Percentiles rank a stretch among this genome's conserved stretches.
These are phyloP conservation scores for Patella depressa DNA, from an alignment of 2,888 invertebrate species.

Conservation along the genomic window DNA sequence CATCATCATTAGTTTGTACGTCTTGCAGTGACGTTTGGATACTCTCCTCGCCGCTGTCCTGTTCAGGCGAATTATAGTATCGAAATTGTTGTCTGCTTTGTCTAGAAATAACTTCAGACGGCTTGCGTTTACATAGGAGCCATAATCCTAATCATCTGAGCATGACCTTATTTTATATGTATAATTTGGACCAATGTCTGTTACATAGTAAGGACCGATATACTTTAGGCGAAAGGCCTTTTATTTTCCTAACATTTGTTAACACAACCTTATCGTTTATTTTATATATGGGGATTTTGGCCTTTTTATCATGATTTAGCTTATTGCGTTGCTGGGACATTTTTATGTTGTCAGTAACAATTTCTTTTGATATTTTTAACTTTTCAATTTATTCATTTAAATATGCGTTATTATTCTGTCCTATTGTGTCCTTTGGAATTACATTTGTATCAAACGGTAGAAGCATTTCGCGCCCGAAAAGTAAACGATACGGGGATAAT, in stretches of 20 bases:
- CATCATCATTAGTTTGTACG: too few relatives aligned
- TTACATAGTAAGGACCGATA: not conserved
- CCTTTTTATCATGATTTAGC: not conserved
- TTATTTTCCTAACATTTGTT: not conserved
- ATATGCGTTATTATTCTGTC: conserved; percentile 32
- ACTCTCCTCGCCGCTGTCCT: too few relatives aligned
- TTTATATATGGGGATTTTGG: not conserved
- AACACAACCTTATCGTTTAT: not conserved
- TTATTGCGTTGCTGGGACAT: not conserved
- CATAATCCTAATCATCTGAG: not conserved
- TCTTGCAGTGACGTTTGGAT: too few relatives aligned
- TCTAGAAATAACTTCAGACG: not conserved
- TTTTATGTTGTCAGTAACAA: conserved; percentile 26
- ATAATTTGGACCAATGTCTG: not conserved
- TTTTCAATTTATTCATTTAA: conserved; percentile 24
- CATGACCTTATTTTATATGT: not conserved
- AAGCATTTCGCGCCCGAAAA: conserved; percentile 40
- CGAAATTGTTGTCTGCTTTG: not conserved
- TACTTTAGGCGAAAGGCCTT: not conserved
- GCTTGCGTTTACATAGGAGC: not conserved
- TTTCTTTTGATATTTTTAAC: conserved; percentile 24
- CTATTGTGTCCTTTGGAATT: conserved; percentile 30
- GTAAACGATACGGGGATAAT: conserved; percentile 34
- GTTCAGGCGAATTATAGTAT: not conserved
- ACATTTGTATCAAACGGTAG: conserved; percentile 33